Percentiles rank a stretch among this genome's conserved stretches.
These are phyloP conservation scores for Edolisoma coerulescens DNA, from an alignment of 2,113 vertebrate genomes.

Conservation along the genomic window DNA sequence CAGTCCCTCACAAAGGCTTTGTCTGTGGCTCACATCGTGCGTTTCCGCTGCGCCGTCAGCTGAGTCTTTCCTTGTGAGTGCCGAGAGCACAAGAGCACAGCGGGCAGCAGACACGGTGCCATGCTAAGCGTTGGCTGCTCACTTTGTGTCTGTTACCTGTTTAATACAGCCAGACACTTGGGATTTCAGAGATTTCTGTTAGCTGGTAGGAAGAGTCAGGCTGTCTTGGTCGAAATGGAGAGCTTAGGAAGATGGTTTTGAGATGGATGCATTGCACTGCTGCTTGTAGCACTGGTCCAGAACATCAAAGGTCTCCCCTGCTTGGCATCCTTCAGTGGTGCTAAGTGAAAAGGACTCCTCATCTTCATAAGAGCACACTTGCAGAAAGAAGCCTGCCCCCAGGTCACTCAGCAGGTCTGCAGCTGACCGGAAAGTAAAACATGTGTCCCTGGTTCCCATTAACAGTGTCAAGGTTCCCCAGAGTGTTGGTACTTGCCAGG, in stretches of 20 bases:
- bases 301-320: not conserved
- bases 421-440: not conserved
- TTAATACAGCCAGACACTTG: not conserved
- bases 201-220: not conserved
- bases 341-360: not conserved
- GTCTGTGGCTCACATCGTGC: accelerated
- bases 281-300: not conserved
- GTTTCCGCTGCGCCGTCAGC: not conserved
- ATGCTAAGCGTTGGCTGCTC: not conserved
- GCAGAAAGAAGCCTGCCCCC: not conserved
- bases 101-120: accelerated
- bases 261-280: accelerated
- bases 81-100: accelerated
- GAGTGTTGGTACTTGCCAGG: not conserved
- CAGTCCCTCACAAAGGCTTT: not conserved
- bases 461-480: not conserved
- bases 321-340: accelerated
- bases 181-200: not conserved
- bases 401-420: not conserved
- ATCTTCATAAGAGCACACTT: not conserved
- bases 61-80: not conserved
- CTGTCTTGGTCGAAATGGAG: accelerated
- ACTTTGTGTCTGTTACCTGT: not conserved
- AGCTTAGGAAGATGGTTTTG: not conserved
- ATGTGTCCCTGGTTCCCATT: not conserved